Evolutionary conservation across 2,113 vertebrate genomes (phyloP).

Genomic region (Etia nguti): DNA sequence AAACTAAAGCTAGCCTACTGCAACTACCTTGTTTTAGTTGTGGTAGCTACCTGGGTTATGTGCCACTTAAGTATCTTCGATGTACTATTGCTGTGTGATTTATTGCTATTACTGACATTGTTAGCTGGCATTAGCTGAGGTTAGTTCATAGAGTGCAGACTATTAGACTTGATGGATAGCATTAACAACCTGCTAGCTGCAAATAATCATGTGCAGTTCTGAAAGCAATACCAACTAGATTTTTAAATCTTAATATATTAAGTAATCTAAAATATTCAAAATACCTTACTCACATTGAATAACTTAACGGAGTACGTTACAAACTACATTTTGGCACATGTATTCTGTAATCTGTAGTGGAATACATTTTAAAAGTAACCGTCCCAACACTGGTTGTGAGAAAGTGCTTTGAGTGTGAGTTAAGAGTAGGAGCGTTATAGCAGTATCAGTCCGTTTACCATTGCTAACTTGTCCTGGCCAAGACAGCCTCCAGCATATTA

Average conservation of each 20-base stretch:
- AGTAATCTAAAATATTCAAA: not conserved
- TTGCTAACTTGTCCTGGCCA: not conserved
- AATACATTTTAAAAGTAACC: not conserved
- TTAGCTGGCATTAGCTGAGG: not conserved
- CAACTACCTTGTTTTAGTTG: not conserved
- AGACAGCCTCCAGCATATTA: not conserved
- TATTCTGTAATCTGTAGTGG: not conserved
- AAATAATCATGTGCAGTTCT: not conserved
- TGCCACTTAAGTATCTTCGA: not conserved
- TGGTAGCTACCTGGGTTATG: not conserved
- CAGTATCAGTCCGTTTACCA: not conserved
- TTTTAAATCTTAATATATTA: not conserved
- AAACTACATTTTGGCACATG: not conserved
- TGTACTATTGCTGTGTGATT: not conserved
- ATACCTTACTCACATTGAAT: not conserved
- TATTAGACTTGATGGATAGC: not conserved
- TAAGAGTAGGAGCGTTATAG: not conserved
- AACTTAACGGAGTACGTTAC: not conserved
- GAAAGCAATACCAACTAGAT: not conserved
- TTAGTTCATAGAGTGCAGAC: not conserved
- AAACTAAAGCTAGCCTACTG: not conserved
- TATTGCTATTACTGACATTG: not conserved
- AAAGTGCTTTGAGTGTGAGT: not conserved
- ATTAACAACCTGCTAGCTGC: not conserved
- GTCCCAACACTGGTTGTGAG: not conserved